Conservation (phyloP, 2,113 vertebrate genomes). For the Aplodontia rufa region DNA sequence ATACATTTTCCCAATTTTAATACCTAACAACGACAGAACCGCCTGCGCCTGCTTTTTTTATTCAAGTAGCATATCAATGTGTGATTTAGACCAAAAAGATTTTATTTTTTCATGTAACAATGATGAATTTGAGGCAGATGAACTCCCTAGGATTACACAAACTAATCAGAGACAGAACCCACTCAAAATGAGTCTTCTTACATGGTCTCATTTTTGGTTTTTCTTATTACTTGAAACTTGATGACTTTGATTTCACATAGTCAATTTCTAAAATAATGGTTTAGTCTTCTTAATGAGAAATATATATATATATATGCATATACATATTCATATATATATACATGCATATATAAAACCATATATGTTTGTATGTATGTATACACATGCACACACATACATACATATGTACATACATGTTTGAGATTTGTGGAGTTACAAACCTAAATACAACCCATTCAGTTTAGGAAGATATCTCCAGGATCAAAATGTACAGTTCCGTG, state of each 20-base stretch:
- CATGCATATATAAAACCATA: background rate
- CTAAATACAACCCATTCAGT: background rate
- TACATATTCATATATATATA: background rate
- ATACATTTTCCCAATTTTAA: background rate
- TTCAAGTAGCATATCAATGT: background rate
- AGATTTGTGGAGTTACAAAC: background rate
- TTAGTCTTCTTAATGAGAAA: background rate
- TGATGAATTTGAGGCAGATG: background rate
- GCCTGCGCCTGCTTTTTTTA: accelerated
- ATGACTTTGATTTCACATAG: background rate
- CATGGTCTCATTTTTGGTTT: background rate
- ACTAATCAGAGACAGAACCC: background rate
- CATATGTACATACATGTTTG: background rate
- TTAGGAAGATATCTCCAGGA: background rate
- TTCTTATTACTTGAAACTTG: background rate
- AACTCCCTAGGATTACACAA: background rate
- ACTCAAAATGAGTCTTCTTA: background rate
- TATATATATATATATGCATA: background rate
- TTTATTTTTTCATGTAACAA: background rate
- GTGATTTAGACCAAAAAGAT: background rate
- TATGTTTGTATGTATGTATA: too few species aligned
- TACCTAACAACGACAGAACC: background rate
- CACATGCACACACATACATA: too few species aligned
- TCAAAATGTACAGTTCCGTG: background rate
- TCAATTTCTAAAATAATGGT: background rate